phyloP scores from a whole-genome alignment of 2,888 invertebrate species.

The Venusia cambrica region DNA sequence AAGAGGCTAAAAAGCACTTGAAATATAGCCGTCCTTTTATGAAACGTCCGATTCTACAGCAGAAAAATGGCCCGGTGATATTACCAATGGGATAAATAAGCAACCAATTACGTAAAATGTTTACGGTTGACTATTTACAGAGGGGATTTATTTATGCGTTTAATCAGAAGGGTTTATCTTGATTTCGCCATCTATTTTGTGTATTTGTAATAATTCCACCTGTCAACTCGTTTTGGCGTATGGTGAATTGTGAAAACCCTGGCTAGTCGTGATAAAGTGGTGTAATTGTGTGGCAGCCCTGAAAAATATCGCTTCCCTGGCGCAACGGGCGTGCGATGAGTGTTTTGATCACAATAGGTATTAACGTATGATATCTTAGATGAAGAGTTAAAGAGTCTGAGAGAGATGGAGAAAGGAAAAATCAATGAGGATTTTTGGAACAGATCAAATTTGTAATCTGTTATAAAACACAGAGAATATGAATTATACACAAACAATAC shows the following conservation, averaged over 20 bases:
- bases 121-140: slow-evolving; percentile 29
- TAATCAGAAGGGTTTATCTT: slow-evolving; percentile 43
- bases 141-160: slow-evolving; percentile 41
- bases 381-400: no score
- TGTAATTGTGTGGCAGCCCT: slow-evolving; percentile 29
- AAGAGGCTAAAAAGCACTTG: slow-evolving; percentile 21
- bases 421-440: no score
- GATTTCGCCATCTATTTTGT: slow-evolving; percentile 36
- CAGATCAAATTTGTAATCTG: no score
- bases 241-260: slow-evolving; percentile 39
- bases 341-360: slow-evolving; percentile 12
- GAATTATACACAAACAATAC: no score
- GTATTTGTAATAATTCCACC: slow-evolving; percentile 43
- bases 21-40: slow-evolving; percentile 28
- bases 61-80: slow-evolving; percentile 29
- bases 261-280: slow-evolving; percentile 43
- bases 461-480: no score
- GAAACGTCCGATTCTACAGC: slow-evolving; percentile 24
- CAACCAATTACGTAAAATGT: slow-evolving; percentile 30
- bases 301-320: slow-evolving; percentile 31
- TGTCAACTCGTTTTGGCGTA: slow-evolving; percentile 37
- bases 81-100: slow-evolving; percentile 31
- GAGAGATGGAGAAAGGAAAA: no score
- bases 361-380: no score
- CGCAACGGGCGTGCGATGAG: not conserved